Conservation (phyloP, 2,888 invertebrate genomes). For the Eristalinus aeneus region DNA sequence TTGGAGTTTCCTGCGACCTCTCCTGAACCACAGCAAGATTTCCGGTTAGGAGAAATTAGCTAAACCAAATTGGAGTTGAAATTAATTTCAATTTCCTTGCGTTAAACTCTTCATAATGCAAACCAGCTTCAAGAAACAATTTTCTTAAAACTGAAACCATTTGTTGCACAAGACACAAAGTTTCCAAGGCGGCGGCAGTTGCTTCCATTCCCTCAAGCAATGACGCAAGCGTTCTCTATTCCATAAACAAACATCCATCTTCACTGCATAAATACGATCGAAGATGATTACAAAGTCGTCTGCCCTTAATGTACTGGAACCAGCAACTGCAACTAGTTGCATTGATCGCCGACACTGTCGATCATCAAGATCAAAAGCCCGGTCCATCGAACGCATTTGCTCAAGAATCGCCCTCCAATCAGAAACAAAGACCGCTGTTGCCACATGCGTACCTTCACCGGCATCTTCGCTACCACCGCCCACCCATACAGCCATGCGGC, state of each 20-base stretch:
- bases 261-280: constrained; percentile 51
- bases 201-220: background rate
- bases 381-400: constrained; percentile 25
- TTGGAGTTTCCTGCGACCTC: too few relatives aligned
- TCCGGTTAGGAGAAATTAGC: too few relatives aligned
- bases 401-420: background rate
- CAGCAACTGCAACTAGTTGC: constrained; percentile 66
- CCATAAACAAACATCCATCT: constrained; percentile 54
- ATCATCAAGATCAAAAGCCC: constrained; percentile 62
- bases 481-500: background rate
- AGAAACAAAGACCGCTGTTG: constrained; percentile 39
- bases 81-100: too few relatives aligned
- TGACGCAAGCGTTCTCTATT: background rate
- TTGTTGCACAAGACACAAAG: background rate
- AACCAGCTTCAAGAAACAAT: too few relatives aligned
- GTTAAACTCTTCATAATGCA: too few relatives aligned
- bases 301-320: constrained; percentile 48
- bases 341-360: constrained; percentile 42
- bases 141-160: too few relatives aligned
- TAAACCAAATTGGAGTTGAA: too few relatives aligned
- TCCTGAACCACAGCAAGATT: too few relatives aligned
- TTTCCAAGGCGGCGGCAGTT: background rate
- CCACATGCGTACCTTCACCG: constrained; percentile 27
- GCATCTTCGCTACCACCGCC: constrained; percentile 6
- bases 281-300: constrained; percentile 22